These are phyloP conservation scores for Bubo blakistoni DNA, from an alignment of 2,113 vertebrate genomes.

Conservation along the genomic window DNA sequence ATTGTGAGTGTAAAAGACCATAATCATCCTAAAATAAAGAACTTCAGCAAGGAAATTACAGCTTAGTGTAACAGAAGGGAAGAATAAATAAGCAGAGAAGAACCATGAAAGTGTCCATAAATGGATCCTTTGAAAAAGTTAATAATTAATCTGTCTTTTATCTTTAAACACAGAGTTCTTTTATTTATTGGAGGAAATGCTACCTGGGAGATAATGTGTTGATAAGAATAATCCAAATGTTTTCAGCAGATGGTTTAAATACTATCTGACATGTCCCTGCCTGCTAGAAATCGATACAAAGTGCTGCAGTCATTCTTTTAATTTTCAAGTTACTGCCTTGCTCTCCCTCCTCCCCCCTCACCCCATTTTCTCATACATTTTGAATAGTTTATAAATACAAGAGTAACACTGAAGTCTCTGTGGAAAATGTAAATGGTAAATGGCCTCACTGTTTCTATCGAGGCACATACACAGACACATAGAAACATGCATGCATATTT, in stretches of 20 bases:
- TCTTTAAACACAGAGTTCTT: neutral
- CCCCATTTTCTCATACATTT: conserved; percentile 28
- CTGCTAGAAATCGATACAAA: conserved; percentile 9
- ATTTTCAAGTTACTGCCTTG: conserved; percentile 25
- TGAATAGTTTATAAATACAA: conserved; percentile 11
- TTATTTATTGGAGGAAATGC: conserved; percentile 24
- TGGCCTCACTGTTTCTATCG: neutral
- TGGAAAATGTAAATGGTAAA: neutral
- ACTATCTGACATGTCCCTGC: neutral
- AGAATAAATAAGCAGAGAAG: neutral
- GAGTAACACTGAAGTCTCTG: neutral
- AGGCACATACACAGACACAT: neutral
- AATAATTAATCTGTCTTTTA: conserved; percentile 11
- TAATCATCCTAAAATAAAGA: conserved; percentile 2
- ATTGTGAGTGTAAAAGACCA: neutral
- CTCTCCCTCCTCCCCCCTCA: neutral
- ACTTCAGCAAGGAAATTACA: neutral
- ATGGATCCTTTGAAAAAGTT: neutral
- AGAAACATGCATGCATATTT: neutral
- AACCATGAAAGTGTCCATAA: neutral
- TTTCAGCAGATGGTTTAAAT: conserved; percentile 27
- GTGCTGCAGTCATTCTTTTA: neutral
- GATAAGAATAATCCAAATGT: conserved; percentile 16
- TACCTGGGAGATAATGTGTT: conserved; percentile 31
- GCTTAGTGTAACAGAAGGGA: neutral